Evolutionary conservation across 1,140 invertebrate genomes (phyloP).

Genomic region (Lysiphlebus fabarum): DNA sequence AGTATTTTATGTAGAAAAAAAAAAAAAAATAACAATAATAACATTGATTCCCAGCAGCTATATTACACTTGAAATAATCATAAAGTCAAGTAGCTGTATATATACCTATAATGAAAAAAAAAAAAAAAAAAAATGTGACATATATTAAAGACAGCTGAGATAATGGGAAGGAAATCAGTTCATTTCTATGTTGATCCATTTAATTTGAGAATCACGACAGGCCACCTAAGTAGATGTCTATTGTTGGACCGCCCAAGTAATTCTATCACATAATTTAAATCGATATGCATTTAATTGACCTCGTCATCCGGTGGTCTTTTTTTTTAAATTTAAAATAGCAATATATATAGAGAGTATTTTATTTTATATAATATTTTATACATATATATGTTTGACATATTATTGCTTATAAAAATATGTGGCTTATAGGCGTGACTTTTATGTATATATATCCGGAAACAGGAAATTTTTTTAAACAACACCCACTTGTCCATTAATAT

Average conservation of each 20-base stretch:
- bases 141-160: conserved; percentile 34
- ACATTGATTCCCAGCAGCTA: no score
- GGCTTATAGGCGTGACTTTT: conserved; percentile 15
- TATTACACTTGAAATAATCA: no score
- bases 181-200: conserved; percentile 58
- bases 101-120: not conserved
- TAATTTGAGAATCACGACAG: conserved; percentile 30
- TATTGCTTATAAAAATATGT: not conserved
- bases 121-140: conserved; percentile 1
- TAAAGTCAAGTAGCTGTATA: not conserved
- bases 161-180: conserved; percentile 57
- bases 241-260: conserved; percentile 27
- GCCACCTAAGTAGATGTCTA: conserved; percentile 25
- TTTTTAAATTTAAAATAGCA: no score
- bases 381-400: not conserved
- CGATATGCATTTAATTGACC: conserved; percentile 35
- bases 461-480: conserved; percentile 16
- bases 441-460: conserved; percentile 16
- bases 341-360: no score
- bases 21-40: no score
- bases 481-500: conserved; percentile 1
- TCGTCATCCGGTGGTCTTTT: conserved; percentile 32
- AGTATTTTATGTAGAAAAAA: no score
- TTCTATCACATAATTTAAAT: not conserved
- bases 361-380: no score